Conservation (phyloP, 2,888 invertebrate genomes). For the Cantharis lateralis region DNA sequence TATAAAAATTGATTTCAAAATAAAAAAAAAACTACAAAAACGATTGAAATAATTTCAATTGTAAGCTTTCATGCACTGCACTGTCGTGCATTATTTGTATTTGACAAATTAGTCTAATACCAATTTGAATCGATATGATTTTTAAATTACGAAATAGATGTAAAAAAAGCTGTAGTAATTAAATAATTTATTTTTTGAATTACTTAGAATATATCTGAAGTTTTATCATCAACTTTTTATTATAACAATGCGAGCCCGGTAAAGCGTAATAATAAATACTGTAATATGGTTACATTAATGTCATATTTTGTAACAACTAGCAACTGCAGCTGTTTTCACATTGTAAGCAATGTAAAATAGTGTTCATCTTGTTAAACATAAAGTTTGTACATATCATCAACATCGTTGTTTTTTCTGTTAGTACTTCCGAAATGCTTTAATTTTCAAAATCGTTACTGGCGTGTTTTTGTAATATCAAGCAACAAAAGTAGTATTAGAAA, state of each 20-base stretch:
- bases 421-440: not conserved
- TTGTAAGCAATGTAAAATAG: conserved; percentile 23
- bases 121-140: too few relatives aligned
- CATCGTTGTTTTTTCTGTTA: not conserved
- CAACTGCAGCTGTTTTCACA: conserved; percentile 26
- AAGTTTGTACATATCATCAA: conserved; percentile 17
- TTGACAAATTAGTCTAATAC: too few relatives aligned
- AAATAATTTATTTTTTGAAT: not conserved
- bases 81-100: too few relatives aligned
- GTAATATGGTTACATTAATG: conserved; percentile 12
- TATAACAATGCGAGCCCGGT: not conserved
- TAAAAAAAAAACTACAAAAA: too few relatives aligned
- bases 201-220: not conserved
- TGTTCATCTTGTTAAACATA: conserved; percentile 21
- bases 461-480: not conserved
- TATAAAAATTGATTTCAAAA: too few relatives aligned
- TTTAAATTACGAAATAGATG: too few relatives aligned
- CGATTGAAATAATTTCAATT: too few relatives aligned
- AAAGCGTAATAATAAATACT: not conserved
- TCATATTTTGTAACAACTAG: conserved; percentile 31
- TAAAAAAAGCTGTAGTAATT: not conserved
- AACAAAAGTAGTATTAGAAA: not conserved
- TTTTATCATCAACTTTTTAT: not conserved
- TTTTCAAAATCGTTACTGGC: not conserved
- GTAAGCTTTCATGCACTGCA: too few relatives aligned